Evolutionary conservation across 1,140 invertebrate genomes (phyloP), one percentile per base, ranked within the genome.

Genomic region (Chlorops oryzae): DNA sequence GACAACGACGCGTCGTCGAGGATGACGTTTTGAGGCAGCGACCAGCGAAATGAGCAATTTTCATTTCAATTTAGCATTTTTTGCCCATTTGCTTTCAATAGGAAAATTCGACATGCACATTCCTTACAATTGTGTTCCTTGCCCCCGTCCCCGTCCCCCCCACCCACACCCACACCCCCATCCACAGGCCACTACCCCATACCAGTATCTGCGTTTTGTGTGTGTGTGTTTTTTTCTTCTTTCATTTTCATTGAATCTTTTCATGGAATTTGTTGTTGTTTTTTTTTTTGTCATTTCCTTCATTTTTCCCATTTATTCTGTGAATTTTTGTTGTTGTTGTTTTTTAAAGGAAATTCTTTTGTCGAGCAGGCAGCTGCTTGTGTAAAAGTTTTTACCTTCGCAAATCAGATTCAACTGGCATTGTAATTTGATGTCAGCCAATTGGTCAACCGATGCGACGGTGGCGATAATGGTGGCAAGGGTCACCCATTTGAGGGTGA

Each of bases 51-150:
- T 67, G 62, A 64, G 63, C 66, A 66, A 66, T 66, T 66, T 66
- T 66, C 64, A 64, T 67, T 66, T 66, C 64, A 67, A 66, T 66
- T 66, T 66, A 64, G 52, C 63, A 62, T 59, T 65, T 65, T 62
- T 50, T 50, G 51, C 45, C 56, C 50, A 50, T 48, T 48, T 48
- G 28, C 23, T 40, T 48, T 48, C 40, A 48, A 48, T 48, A 39
- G 38, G 46, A 48, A 48, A 48, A 48, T 48, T 48, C 7, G 15
- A 20, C 13, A 6, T 20, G 28, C 28, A 15, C 9, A 32, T 10
- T 15, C 15, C 28, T 9, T 10, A 32, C 9, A 32, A 15, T 32
- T 15, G 28, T 15, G 9, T 9, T 32, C 15, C 28, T 32, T 15
- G 28, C 9, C 15, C 9, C 9, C 9, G 28, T 32, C 15, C 28